Percentiles rank a stretch among this genome's conserved stretches.
phyloP scores from a whole-genome alignment of 2,797 vertebrate genomes.

The Poecilia velifera region DNA sequence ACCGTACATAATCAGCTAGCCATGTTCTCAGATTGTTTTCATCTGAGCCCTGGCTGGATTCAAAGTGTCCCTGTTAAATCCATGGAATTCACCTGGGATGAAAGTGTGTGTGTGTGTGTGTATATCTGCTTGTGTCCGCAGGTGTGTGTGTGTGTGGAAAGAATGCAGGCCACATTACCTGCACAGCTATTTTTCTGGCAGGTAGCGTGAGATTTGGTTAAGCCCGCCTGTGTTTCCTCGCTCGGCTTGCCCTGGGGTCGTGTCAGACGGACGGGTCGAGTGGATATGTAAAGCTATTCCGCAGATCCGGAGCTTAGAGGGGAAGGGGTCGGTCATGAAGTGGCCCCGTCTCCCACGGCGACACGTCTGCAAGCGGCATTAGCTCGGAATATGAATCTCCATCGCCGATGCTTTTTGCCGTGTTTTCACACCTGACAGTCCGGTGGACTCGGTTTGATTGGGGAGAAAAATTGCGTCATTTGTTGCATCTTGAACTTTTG shows the following conservation, averaged over 20 bases:
- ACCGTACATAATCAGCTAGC: constrained; percentile 79
- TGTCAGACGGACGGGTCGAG: constrained; percentile 73
- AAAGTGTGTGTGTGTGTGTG: background rate
- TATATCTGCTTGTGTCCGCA: background rate
- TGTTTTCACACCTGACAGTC: too few relatives aligned
- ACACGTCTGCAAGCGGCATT: constrained; percentile 66
- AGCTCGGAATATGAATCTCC: constrained; percentile 45
- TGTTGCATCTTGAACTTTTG: too few relatives aligned
- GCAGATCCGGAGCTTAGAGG: constrained; percentile 71
- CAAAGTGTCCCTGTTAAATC: constrained; percentile 79
- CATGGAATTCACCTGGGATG: constrained; percentile 77
- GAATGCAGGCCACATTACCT: constrained; percentile 58
- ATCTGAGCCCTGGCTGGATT: constrained; percentile 72
- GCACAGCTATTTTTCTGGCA: constrained; percentile 68
- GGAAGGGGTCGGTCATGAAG: constrained; percentile 68
- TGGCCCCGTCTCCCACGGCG: constrained; percentile 62
- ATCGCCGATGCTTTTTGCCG: background rate
- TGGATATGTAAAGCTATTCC: constrained; percentile 79
- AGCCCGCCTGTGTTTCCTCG: constrained; percentile 58
- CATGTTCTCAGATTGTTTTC: constrained; percentile 81
- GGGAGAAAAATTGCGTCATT: too few relatives aligned
- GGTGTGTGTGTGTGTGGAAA: background rate
- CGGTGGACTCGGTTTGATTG: too few relatives aligned
- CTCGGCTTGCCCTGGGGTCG: constrained; percentile 63
- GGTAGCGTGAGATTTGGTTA: constrained; percentile 76